Base-by-base conservation (phyloP, 2,113 vertebrate species). In the Anhinga anhinga region DNA sequence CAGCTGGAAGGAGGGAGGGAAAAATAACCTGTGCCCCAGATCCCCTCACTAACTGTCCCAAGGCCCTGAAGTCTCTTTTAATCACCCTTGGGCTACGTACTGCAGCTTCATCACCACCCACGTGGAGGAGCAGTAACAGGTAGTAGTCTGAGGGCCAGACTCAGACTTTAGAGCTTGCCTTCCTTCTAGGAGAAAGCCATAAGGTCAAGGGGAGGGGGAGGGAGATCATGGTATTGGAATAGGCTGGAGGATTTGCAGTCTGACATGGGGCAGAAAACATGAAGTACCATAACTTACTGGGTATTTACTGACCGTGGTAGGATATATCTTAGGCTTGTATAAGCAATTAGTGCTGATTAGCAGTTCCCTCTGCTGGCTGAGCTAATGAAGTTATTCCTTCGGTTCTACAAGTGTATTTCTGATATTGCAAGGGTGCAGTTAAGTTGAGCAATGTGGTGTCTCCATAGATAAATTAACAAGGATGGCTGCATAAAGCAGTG, bases 301-400 rank as follows among this genome's bases (percentile, higher is more conserved):
- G 23, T 63, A 25, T 38, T 83, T 63, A 19, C 38, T 26, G 38
- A 30, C 29, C 16, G 38, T 40, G 44, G 26, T 11, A 67, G 34
- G 61, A 10, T 67, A 22, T 42, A 40, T 19, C 4, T 63, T 8
- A 86, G 73, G 34, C 25, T 58, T 73, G 73, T 2, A 9, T 36
- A 81, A 84, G 52, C 66, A 89, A 91, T 91, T 91, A 95, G 61
- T 49, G 70, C 86, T 85, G 94, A 95, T 95, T 82, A 95, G 86
- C 83, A 94, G 95, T 95, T 95, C 94, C 94, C 94, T 97, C 96
- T 96, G 82, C 91, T 95, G 95, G 95, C 93, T 91, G 95, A 96
- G 91, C 83, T 95, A 82, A 79, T 42, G 73, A 95, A 95, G 15
- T 92, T 76, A 19, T 55, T 52, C 36, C 49, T 61, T 49, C 5